Base-by-base conservation (phyloP, 2,888 invertebrate species). In the Trissolcus japonicus region DNA sequence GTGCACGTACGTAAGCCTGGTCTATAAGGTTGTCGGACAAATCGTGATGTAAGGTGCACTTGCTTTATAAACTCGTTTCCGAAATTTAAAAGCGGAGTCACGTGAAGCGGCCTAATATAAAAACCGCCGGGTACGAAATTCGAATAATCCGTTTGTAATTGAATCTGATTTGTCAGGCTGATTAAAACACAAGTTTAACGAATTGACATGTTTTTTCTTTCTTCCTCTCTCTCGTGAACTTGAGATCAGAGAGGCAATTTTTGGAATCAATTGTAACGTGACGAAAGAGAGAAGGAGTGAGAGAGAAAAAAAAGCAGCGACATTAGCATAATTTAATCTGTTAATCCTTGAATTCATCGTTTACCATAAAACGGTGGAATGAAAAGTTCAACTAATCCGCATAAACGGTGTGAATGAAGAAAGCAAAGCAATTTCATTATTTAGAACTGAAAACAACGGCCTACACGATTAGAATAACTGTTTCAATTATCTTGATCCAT, bases 401-500 rank as follows among this genome's bases (percentile, higher is more conserved):
- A 68, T 75, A 68, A 75, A 75, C 41, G 61, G 57, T 59, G 62
- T 48, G 59, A 75, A 68, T 62, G 51, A 68, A 75, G 62, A 68
- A 75, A 75, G 75, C 17, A 46, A 59, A 68, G 75, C 63, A 63
- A 69, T 68, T 75, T 68, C 59, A 63, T 63, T 75, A 51, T 59
- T 51, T 43, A 63, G 68, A 68, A 55, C 59, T 75, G 63, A 57
- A 74, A 74, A 75, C 69, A 67, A 74, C 62, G 53, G 62, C 57
- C n/a, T 50, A 19, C 53, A 55, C 46, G 53, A 74, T 74, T 74
- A 74, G 67, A 74, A 67, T 74, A 74, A 67, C 74, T 74, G 67
- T 74, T 74, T 67, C 62, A 74, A 74, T 74, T 74, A 74, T 74
- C 74, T 74, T 74, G 74, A 74, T 74, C 74, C 67, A 74, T 74